phyloP scores from a whole-genome alignment of 2,888 invertebrate species.

The Agapetus fuscipes region DNA sequence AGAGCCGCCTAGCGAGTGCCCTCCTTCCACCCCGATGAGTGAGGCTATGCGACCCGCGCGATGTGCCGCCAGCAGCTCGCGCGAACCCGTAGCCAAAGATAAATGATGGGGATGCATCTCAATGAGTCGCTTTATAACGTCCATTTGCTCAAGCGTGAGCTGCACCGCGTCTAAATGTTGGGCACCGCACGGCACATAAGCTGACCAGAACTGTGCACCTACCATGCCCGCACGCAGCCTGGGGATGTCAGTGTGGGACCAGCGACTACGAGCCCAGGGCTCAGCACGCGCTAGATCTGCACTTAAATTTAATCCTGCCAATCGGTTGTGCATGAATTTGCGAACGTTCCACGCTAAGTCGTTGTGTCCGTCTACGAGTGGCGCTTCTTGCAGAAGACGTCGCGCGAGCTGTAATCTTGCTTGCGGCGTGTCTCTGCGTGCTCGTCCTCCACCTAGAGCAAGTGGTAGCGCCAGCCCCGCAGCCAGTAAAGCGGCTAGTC shows the following conservation, averaged over 20 bases:
- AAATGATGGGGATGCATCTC: conserved; percentile 68
- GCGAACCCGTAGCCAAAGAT: conserved; percentile 58
- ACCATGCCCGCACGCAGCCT: conserved; percentile 72
- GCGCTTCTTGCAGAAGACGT: conserved; percentile 56
- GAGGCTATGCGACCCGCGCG: conserved; percentile 74
- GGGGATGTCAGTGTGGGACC: conserved; percentile 90
- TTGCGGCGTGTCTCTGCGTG: conserved; percentile 45
- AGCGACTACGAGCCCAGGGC: conserved; percentile 77
- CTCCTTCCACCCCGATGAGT: conserved; percentile 86
- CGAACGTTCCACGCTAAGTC: conserved; percentile 85
- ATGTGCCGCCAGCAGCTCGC: conserved; percentile 64
- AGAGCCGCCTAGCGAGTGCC: conserved; percentile 85
- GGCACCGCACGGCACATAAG: conserved; percentile 77
- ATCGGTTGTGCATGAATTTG: conserved; percentile 77
- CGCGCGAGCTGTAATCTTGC: conserved; percentile 56
- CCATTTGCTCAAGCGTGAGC: conserved; percentile 76
- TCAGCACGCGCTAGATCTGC: conserved; percentile 56
- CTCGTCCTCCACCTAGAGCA: conserved; percentile 36
- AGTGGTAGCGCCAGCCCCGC: conserved; percentile 51
- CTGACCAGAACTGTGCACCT: conserved; percentile 89
- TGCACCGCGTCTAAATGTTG: conserved; percentile 78
- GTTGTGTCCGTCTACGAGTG: conserved; percentile 73
- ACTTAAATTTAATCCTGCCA: conserved; percentile 57
- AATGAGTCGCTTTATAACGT: conserved; percentile 62
- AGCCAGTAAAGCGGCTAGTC: conserved; percentile 48